Percentiles rank a stretch among this genome's conserved stretches.
Evolutionary conservation across 2,113 vertebrate genomes (phyloP).

Genomic region (Todiramphus chloris): DNA sequence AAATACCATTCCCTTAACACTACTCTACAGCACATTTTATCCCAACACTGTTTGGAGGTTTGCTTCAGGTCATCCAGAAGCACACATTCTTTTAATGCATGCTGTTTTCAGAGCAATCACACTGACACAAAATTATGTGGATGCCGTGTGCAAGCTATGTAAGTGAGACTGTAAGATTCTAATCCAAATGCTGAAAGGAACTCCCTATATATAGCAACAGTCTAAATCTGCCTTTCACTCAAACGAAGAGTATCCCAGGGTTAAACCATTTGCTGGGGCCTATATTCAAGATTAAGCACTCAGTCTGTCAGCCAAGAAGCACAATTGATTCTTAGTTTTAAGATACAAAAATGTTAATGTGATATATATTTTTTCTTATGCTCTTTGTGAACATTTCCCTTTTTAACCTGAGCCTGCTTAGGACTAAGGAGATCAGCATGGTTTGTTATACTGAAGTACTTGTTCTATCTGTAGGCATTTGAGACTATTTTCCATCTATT

Average conservation of each 20-base stretch:
- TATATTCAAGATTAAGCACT: constrained; percentile 21
- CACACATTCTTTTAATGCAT: not conserved
- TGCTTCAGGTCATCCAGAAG: not conserved
- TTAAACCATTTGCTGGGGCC: not conserved
- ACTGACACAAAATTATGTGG: not conserved
- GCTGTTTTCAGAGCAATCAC: not conserved
- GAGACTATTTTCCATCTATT: not conserved
- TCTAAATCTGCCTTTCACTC: not conserved
- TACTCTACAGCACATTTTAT: not conserved
- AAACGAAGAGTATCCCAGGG: not conserved
- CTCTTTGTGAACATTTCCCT: not conserved
- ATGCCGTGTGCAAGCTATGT: not conserved
- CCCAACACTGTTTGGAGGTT: not conserved
- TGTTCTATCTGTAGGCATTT: not conserved
- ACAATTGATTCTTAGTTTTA: constrained; percentile 11
- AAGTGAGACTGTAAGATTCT: not conserved
- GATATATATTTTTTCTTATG: not conserved
- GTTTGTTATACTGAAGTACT: not conserved
- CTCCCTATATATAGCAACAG: not conserved
- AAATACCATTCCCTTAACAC: not conserved
- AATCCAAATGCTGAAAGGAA: not conserved
- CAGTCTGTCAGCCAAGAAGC: not conserved
- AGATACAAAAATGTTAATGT: not conserved
- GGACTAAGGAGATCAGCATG: not conserved
- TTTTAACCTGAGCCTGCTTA: not conserved